Conservation (phyloP, 1,140 invertebrate genomes). For the Trigoniulus corallinus region DNA sequence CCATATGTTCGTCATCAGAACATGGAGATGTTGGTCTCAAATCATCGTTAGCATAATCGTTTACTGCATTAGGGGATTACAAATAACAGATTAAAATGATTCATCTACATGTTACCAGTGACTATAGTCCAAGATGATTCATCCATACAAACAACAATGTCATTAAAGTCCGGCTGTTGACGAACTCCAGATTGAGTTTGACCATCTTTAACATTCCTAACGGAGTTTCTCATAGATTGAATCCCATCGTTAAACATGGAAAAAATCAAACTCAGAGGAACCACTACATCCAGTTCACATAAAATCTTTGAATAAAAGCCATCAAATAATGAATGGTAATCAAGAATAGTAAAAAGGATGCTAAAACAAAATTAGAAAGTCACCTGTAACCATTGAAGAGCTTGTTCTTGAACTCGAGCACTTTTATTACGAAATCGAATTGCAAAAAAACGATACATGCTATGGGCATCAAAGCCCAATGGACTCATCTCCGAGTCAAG, state of each 20-base stretch:
- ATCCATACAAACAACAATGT: neutral
- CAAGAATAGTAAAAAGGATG: neutral
- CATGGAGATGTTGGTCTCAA: conserved; percentile 2
- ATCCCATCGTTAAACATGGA: conserved; percentile 75
- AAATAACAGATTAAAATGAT: neutral
- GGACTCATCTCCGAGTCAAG: conserved; percentile 91
- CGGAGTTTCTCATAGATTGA: conserved; percentile 16
- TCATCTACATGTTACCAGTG: neutral
- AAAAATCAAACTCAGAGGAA: conserved; percentile 68
- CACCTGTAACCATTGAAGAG: conserved; percentile 87
- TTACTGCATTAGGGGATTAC: neutral
- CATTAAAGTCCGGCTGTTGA: neutral
- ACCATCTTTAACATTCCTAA: neutral
- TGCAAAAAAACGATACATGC: conserved; percentile 89
- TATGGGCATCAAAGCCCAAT: conserved; percentile 76
- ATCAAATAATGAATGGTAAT: neutral
- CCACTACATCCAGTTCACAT: conserved; percentile 71
- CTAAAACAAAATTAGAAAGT: conserved; percentile 6
- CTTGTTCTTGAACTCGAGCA: conserved; percentile 79
- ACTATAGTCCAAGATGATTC: neutral
- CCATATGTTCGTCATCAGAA: conserved; percentile 1
- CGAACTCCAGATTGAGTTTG: neutral
- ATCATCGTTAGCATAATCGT: neutral
- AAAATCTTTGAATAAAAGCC: conserved; percentile 44
- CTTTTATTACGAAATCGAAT: conserved; percentile 67